Conservation (phyloP, 1,140 invertebrate species). For the Drosophila chauvacae region DNA sequence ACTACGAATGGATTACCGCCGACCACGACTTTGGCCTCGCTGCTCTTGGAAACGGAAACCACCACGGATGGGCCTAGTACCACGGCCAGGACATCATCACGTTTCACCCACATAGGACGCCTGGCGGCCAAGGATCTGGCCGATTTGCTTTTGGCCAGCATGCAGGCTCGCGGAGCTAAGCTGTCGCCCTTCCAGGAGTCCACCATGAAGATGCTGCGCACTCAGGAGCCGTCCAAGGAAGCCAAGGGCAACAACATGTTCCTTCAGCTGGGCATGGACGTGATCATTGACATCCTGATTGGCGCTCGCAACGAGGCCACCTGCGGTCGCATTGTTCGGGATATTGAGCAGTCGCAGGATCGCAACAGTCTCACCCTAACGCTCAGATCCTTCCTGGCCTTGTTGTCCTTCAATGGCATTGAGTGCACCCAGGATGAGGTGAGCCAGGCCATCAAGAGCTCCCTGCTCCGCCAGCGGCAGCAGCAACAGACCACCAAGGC, state of each 20-base stretch:
- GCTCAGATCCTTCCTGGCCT: slow-evolving; percentile 58
- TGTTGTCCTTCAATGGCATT: slow-evolving; percentile 62
- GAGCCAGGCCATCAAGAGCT: slow-evolving; percentile 62
- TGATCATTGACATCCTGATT: slow-evolving; percentile 65
- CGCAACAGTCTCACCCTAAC: slow-evolving; percentile 55
- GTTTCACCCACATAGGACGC: slow-evolving; percentile 46
- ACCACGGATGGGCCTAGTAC: slow-evolving; percentile 8
- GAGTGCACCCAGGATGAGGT: slow-evolving; percentile 59
- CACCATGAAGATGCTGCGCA: slow-evolving; percentile 48
- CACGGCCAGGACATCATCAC: background rate
- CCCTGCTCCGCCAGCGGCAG: slow-evolving; percentile 8
- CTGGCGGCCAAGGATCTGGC: slow-evolving; percentile 71
- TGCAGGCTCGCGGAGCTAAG: slow-evolving; percentile 58
- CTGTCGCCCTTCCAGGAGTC: slow-evolving; percentile 38
- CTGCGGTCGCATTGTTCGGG: slow-evolving; percentile 52
- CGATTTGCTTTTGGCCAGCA: slow-evolving; percentile 68
- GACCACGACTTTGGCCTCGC: slow-evolving; percentile 12
- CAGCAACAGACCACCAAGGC: background rate
- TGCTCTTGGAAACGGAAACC: slow-evolving; percentile 13
- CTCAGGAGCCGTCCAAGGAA: slow-evolving; percentile 25
- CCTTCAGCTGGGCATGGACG: slow-evolving; percentile 65
- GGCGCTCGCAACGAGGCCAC: slow-evolving; percentile 44
- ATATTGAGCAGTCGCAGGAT: slow-evolving; percentile 60
- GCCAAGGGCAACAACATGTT: slow-evolving; percentile 27
- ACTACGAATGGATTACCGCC: background rate